Percentiles rank a stretch among this genome's conserved stretches.
phyloP scores from a whole-genome alignment of 1,140 invertebrate species.

The Drosophila arawakana region DNA sequence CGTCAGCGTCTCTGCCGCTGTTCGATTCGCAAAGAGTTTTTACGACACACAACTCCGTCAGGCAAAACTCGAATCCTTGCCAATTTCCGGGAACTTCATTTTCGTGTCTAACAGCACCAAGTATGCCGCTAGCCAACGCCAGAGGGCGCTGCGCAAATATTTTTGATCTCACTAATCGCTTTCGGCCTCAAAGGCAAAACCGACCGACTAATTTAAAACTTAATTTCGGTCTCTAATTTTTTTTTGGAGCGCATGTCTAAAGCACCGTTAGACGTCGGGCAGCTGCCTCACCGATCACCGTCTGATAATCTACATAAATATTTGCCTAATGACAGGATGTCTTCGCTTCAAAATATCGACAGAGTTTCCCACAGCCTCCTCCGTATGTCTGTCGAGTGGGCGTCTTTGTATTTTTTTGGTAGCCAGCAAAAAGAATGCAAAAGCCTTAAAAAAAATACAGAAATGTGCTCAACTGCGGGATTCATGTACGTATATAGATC shows the following conservation, averaged over 20 bases:
- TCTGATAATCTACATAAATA: conserved; percentile 76
- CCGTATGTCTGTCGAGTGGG: conserved; percentile 52
- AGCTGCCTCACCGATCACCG: conserved; percentile 27
- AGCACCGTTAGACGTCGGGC: conserved; percentile 24
- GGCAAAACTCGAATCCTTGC: conserved; percentile 65
- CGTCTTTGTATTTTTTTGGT: conserved; percentile 61
- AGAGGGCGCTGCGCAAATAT: conserved; percentile 75
- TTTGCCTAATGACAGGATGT: conserved; percentile 80
- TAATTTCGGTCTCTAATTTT: conserved; percentile 68
- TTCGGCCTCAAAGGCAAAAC: conserved; percentile 30
- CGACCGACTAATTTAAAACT: conserved; percentile 57
- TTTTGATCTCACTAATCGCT: conserved; percentile 50
- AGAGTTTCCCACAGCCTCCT: conserved; percentile 58
- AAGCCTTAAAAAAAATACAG: conserved; percentile 53
- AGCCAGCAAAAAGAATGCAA: conserved; percentile 60
- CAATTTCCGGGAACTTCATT: conserved; percentile 80
- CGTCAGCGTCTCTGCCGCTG: conserved; percentile 6
- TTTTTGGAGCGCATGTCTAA: conserved; percentile 17
- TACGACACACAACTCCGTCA: conserved; percentile 57
- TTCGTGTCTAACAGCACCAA: conserved; percentile 47
- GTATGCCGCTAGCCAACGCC: conserved; percentile 54
- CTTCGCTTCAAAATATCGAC: conserved; percentile 26
- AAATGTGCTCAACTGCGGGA: conserved; percentile 38
- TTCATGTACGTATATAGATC: conserved; percentile 66
- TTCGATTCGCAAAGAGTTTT: conserved; percentile 81